Evolutionary conservation across 1,140 invertebrate species (phyloP).

Genomic region (Nebria ingens): DNA sequence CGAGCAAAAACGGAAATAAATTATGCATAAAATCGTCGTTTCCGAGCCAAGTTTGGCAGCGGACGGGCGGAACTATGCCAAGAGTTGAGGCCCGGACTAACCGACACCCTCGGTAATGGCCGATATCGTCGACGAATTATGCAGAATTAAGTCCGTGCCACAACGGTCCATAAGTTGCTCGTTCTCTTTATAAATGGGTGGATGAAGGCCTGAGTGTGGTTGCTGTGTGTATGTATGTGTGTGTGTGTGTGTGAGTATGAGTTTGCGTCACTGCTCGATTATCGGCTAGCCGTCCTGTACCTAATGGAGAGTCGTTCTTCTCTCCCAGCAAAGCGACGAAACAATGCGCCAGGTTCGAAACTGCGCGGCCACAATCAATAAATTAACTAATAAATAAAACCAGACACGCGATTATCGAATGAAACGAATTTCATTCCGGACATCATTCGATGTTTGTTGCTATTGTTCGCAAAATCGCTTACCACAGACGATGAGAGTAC

Average conservation of each 20-base stretch:
- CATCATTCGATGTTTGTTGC: too few species aligned
- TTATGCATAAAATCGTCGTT: conserved; percentile 8
- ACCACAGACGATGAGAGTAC: too few species aligned
- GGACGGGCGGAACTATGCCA: not conserved
- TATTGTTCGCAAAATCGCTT: too few species aligned
- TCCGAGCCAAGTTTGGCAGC: not conserved
- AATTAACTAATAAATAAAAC: not conserved
- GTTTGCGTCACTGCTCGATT: not conserved
- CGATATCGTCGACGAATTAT: conserved; percentile 1
- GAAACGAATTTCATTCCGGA: too few species aligned
- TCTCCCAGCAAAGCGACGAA: not conserved
- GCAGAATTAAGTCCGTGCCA: not conserved
- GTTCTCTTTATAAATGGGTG: too few species aligned
- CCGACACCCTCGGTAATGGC: not conserved
- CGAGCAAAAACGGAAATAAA: not conserved
- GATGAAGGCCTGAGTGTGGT: too few species aligned
- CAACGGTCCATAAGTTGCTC: not conserved
- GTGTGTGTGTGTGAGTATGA: too few species aligned
- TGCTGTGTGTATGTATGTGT: too few species aligned
- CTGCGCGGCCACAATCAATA: not conserved
- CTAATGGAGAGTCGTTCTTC: too few species aligned
- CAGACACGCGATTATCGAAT: not conserved
- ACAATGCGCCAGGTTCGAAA: not conserved
- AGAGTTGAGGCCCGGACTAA: not conserved
- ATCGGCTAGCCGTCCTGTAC: not conserved